phyloP scores from a whole-genome alignment of 2,888 invertebrate genomes.

The Drosophila kambysellisi region DNA sequence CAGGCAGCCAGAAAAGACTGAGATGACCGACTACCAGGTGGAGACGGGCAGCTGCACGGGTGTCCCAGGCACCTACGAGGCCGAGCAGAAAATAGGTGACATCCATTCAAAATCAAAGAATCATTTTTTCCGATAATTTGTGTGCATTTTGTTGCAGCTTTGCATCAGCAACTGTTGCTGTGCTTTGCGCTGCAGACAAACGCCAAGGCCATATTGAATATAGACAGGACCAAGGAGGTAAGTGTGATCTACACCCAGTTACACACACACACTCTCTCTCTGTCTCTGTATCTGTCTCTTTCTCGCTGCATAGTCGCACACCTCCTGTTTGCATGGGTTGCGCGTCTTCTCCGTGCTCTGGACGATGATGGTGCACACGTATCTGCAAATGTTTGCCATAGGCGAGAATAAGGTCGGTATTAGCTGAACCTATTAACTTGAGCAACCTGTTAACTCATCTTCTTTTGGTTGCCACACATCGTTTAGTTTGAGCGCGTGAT shows the following conservation, averaged over 20 bases:
- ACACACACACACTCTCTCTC: too few species aligned
- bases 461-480: background rate
- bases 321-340: constrained; percentile 92
- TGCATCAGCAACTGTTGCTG: constrained; percentile 86
- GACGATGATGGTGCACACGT: constrained; percentile 94
- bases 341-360: constrained; percentile 92
- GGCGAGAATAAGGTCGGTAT: constrained; percentile 87
- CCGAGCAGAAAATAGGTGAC: constrained; percentile 77
- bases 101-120: too few species aligned
- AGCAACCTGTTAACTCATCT: background rate
- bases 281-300: too few species aligned
- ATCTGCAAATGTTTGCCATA: constrained; percentile 92
- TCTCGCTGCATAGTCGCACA: constrained; percentile 87
- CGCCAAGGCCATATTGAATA: constrained; percentile 90
- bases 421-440: too few species aligned
- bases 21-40: constrained; percentile 75
- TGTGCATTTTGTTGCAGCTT: constrained; percentile 56
- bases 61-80: constrained; percentile 73
- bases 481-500: constrained; percentile 88
- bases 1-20: constrained; percentile 47
- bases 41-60: constrained; percentile 74
- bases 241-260: constrained; percentile 9
- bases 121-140: too few species aligned
- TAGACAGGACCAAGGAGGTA: constrained; percentile 86
- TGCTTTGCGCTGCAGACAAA: constrained; percentile 92